A percentile compares a stretch with the other conserved stretches of the same genome.
phyloP scores from a whole-genome alignment of 2,113 vertebrate genomes.

The Maylandia zebra region DNA sequence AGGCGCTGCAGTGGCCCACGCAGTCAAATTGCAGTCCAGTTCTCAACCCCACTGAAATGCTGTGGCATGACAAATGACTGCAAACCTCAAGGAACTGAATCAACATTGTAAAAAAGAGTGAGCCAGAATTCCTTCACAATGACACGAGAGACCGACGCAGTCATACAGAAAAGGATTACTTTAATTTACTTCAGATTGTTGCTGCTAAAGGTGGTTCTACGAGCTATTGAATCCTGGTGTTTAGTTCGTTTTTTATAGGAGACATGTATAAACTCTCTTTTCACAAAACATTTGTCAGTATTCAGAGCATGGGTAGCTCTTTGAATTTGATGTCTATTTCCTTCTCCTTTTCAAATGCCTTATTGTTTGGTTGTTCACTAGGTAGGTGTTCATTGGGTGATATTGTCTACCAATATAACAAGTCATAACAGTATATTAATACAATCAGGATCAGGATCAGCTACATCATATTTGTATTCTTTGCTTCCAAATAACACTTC shows the following conservation, averaged over 20 bases:
- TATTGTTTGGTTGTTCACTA: background rate
- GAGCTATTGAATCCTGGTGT: background rate
- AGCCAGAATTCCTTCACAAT: background rate
- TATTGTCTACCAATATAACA: background rate
- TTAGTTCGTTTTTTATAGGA: background rate
- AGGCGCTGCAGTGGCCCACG: background rate
- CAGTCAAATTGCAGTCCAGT: background rate
- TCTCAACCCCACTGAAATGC: background rate
- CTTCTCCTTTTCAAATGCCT: background rate
- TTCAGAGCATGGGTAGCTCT: background rate
- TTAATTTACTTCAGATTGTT: background rate
- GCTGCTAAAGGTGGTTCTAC: background rate
- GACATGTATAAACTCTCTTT: background rate
- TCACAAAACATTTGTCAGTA: background rate
- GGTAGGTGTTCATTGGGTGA: background rate
- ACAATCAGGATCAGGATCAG: background rate
- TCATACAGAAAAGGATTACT: background rate
- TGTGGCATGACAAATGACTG: background rate
- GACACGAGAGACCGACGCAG: background rate
- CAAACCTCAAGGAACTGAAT: background rate
- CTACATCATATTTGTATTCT: background rate
- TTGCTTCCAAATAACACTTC: background rate
- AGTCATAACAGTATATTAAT: background rate
- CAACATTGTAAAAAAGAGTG: background rate
- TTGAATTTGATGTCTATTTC: background rate